A percentile compares a stretch with the other conserved stretches of the same genome.
Evolutionary conservation across 2,888 invertebrate species (phyloP).

Genomic region (Vanessa cardui): DNA sequence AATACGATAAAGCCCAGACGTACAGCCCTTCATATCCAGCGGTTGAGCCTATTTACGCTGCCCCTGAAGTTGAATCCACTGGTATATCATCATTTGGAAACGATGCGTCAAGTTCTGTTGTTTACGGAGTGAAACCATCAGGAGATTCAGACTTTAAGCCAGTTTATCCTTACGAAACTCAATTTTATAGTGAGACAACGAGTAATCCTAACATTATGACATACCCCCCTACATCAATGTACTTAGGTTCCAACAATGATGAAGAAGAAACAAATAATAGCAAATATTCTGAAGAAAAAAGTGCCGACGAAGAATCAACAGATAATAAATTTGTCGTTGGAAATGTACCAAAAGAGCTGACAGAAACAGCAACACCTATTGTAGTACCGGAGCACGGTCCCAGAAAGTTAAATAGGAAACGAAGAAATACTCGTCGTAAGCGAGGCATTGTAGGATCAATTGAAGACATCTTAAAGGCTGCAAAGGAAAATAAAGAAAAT

Average conservation of each 20-base stretch:
- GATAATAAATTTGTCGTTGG: constrained; percentile 86
- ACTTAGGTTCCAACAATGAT: constrained; percentile 74
- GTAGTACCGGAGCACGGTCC: constrained; percentile 87
- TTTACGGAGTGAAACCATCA: constrained; percentile 73
- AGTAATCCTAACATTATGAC: constrained; percentile 59
- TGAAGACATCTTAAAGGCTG: constrained; percentile 68
- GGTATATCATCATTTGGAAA: constrained; percentile 64
- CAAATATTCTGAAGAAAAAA: constrained; percentile 60
- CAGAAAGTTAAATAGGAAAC: constrained; percentile 68
- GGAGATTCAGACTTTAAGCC: constrained; percentile 75
- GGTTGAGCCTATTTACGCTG: constrained; percentile 75
- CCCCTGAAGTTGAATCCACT: constrained; percentile 67
- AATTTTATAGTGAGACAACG: constrained; percentile 71
- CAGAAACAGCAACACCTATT: constrained; percentile 80
- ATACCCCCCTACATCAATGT: constrained; percentile 75
- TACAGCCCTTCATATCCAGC: constrained; percentile 68
- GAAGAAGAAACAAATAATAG: constrained; percentile 60
- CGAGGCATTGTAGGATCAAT: constrained; percentile 67
- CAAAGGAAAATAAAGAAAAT: constrained; percentile 62
- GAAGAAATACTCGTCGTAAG: constrained; percentile 49
- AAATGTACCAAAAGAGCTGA: constrained; percentile 84
- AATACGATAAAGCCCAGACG: constrained; percentile 62
- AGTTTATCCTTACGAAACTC: constrained; percentile 74
- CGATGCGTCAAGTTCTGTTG: constrained; percentile 67
- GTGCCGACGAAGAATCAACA: constrained; percentile 51